Conservation (phyloP, 2,113 vertebrate species). For the Cryptotis parvus region DNA sequence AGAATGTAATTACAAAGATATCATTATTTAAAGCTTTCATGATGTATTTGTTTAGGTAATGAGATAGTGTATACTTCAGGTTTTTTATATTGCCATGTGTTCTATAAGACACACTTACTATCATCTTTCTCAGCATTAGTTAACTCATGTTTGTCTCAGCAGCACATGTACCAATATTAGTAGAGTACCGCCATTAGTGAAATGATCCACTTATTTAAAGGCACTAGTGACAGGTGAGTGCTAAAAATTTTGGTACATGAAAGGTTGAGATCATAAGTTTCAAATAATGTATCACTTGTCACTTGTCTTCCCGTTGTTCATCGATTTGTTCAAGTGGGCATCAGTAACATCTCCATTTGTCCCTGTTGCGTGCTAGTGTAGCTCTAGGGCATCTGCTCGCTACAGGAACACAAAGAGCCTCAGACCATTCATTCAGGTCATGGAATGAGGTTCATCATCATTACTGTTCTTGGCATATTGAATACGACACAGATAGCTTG, state of each 20-base stretch:
- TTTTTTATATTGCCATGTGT: slow-evolving; percentile 1
- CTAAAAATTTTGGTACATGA: slow-evolving; percentile 38
- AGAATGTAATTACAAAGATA: not conserved
- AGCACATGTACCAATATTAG: too few relatives aligned
- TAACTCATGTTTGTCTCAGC: not conserved
- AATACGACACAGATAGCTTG: too few relatives aligned
- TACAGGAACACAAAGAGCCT: too few relatives aligned
- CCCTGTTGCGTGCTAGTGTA: too few relatives aligned
- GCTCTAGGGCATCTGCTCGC: too few relatives aligned
- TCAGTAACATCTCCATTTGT: too few relatives aligned
- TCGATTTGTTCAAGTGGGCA: too few relatives aligned
- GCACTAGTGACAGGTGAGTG: not conserved
- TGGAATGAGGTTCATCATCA: too few relatives aligned
- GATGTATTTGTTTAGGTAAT: not conserved
- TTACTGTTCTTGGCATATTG: too few relatives aligned
- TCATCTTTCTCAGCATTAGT: not conserved
- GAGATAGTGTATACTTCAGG: not conserved
- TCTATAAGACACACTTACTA: not conserved
- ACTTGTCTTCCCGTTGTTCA: too few relatives aligned
- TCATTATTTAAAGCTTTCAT: not conserved
- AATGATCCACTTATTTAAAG: not conserved
- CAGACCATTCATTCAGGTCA: too few relatives aligned
- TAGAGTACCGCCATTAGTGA: not conserved
- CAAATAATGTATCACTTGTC: too few relatives aligned
- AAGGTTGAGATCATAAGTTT: not conserved